Evolutionary conservation across 2,797 vertebrate genomes (phyloP), one percentile per base, ranked within the genome.

Genomic region (Artibeus jamaicensis): DNA sequence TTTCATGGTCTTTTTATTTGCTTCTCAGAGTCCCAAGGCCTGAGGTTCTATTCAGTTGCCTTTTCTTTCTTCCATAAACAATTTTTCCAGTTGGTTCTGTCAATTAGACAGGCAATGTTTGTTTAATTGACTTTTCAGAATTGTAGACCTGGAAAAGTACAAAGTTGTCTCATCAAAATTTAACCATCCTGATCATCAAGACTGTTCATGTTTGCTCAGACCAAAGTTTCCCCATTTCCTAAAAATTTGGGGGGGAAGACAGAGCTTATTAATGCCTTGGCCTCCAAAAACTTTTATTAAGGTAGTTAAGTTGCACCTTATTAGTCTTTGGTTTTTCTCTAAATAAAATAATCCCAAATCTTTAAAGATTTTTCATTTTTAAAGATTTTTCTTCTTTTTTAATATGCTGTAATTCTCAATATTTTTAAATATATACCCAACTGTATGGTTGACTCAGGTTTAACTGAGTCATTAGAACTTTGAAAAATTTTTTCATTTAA

Each of bases 51-150:
- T 65, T 78, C 48, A 34, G n/a, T 89, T 83, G 8, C n/a, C 10
- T 85, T 39, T 44, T 89, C 50, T 94, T 91, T 85, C 9, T 93
- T 85, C 6, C 5, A 59, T 34, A 82, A 76, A 53, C 10, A 90
- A 39, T 84, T 68, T 92, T 84, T 95, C 10, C 9, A 85, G 24
- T 82, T 93, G 55, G 9, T 78, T 57, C 71, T 89, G 46, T 89
- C 37, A 92, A n/a, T 48, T 68, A 81, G 55, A 71, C 44, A 76
- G 22, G 32, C 39, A 83, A 59, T 62, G 57, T 48, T 67, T 92
- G 39, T 16, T 19, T 89, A 3, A 82, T 16, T 48, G 68, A 81
- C 73, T 86, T 96, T 86, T 93, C 62, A 94, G 55, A 95, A 86
- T 67, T 93, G 86, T 91, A 71, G 24, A 68, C 77, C 37, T 87